Percentiles rank a stretch among this genome's conserved stretches.
Evolutionary conservation across 2,797 vertebrate species (phyloP).

Genomic region (Anabas testudineus): DNA sequence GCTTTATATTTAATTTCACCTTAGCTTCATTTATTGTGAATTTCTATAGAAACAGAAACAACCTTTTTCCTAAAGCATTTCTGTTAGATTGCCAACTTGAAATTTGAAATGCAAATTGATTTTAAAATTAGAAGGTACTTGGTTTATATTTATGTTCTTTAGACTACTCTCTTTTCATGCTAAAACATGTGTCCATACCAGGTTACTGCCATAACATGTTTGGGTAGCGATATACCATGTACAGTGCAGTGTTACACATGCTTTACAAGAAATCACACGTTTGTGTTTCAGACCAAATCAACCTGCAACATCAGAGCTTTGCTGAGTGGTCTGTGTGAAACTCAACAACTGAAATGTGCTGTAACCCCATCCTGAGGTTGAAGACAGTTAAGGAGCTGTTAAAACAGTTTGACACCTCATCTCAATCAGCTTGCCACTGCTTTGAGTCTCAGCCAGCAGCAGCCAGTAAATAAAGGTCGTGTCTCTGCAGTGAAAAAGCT

Average conservation of each 20-base stretch:
- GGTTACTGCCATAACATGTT: too few relatives aligned
- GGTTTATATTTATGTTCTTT: too few relatives aligned
- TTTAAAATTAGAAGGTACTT: too few relatives aligned
- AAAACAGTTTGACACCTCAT: conserved; percentile 57
- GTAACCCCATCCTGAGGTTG: conserved; percentile 5
- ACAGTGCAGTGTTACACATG: neutral
- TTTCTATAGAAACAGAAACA: neutral
- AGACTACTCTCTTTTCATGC: too few relatives aligned
- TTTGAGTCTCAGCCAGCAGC: neutral
- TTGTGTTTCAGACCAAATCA: neutral
- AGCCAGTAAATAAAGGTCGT: neutral
- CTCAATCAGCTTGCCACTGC: conserved; percentile 1
- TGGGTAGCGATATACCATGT: too few relatives aligned
- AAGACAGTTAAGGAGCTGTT: conserved; percentile 34
- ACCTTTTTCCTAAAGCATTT: neutral
- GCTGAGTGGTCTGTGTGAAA: neutral
- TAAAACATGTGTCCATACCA: too few relatives aligned
- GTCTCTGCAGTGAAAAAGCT: neutral
- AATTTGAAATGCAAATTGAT: too few relatives aligned
- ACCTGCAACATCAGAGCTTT: neutral
- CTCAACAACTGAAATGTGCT: conserved; percentile 2
- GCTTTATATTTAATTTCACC: too few relatives aligned
- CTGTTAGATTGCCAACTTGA: too few relatives aligned
- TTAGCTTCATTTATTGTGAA: neutral
- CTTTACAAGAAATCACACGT: neutral